Evolutionary conservation across 2,797 vertebrate species (phyloP).

Genomic region (Coilia nasus): DNA sequence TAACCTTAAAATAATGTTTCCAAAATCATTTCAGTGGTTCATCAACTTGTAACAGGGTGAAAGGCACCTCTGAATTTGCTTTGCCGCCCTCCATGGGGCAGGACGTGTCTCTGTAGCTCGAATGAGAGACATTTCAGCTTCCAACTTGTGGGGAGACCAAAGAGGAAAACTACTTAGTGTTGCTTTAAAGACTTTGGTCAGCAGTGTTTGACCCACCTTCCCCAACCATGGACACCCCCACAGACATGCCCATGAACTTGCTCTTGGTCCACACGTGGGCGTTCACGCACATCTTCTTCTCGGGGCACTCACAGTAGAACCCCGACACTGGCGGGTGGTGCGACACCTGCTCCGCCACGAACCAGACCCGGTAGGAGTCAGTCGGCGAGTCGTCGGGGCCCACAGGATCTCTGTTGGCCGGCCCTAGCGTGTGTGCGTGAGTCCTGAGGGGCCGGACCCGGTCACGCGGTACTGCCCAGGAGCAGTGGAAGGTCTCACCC

Average conservation of each 20-base stretch:
- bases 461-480: slow-evolving; percentile 90
- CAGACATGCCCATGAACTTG: slow-evolving; percentile 98
- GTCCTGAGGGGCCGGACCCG: slow-evolving; percentile 76
- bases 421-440: slow-evolving; percentile 60
- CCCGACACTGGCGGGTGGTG: slow-evolving; percentile 91
- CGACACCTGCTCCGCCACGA: slow-evolving; percentile 92
- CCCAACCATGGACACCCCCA: slow-evolving; percentile 94
- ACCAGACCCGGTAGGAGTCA: slow-evolving; percentile 81
- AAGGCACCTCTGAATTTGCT: too few relatives aligned
- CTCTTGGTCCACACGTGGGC: slow-evolving; percentile 94
- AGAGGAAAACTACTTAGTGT: too few relatives aligned
- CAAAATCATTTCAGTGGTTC: too few relatives aligned
- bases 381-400: slow-evolving; percentile 46
- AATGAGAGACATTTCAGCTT: too few relatives aligned
- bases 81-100: too few relatives aligned
- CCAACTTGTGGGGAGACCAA: too few relatives aligned
- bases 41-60: too few relatives aligned
- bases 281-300: slow-evolving; percentile 86
- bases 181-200: too few relatives aligned
- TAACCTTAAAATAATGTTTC: too few relatives aligned
- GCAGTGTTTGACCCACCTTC: slow-evolving; percentile 45
- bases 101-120: too few relatives aligned
- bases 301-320: slow-evolving; percentile 94
- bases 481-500: slow-evolving; percentile 94
- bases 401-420: slow-evolving; percentile 43